A percentile compares a stretch with the other conserved stretches of the same genome.
Conservation (phyloP, 2,113 vertebrate species). For the Ophthalmolycus amberensis region DNA sequence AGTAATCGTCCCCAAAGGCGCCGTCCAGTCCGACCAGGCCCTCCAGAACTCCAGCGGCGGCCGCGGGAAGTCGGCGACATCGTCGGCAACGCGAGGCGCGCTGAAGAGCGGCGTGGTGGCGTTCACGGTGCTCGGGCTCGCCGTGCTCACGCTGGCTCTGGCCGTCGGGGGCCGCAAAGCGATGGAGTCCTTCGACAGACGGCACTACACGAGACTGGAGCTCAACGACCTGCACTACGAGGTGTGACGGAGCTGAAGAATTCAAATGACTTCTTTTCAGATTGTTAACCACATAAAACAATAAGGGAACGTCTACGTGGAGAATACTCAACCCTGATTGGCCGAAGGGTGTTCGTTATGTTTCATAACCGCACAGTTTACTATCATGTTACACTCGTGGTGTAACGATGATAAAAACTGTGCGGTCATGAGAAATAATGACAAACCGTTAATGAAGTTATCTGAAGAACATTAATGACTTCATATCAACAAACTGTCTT, state of each 20-base stretch:
- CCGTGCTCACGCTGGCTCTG: constrained; percentile 73
- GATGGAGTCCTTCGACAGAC: constrained; percentile 84
- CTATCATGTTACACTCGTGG: background rate
- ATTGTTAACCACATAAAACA: background rate
- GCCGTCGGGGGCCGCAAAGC: constrained; percentile 80
- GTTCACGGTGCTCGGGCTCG: constrained; percentile 77
- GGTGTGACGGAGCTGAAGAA: constrained; percentile 14
- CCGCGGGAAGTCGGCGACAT: constrained; percentile 25
- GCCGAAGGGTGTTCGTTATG: background rate
- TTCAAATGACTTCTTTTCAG: background rate
- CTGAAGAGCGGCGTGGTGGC: constrained; percentile 78
- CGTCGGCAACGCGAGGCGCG: constrained; percentile 20
- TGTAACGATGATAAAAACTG: background rate
- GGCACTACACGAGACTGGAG: constrained; percentile 86
- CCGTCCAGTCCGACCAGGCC: background rate
- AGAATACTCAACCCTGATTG: constrained; percentile 25
- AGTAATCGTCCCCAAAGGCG: constrained; percentile 59
- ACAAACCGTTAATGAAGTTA: background rate
- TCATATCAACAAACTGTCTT: too few relatives aligned
- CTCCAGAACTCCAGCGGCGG: constrained; percentile 28
- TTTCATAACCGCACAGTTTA: background rate
- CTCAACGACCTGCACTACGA: constrained; percentile 86
- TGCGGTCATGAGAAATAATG: background rate
- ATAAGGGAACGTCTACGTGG: constrained; percentile 10
- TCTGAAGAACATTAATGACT: background rate